Base-by-base conservation (phyloP, 2,797 vertebrate genomes). In the Phoxinus dragarum region DNA sequence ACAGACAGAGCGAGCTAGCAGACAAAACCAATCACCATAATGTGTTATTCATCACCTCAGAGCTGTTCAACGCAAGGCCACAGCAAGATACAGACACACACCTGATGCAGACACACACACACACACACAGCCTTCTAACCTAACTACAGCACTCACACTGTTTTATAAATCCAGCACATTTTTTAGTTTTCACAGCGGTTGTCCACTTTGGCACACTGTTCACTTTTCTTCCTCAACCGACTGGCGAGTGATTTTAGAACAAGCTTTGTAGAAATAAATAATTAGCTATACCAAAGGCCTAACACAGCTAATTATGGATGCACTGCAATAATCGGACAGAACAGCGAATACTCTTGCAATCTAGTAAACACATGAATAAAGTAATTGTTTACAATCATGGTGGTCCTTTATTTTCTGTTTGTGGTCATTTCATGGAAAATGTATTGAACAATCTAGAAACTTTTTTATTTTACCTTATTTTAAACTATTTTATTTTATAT, bases 31-130 rank as follows among this genome's bases (percentile, higher is more conserved):
- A 90, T 89, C 88, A 86, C 84, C 61, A 69, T 90, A 88, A 89
- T 89, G 88, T 42, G 85, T 87, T 88, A 89, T 89, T 90, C 88
- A 89, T 90, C 86, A 87, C 75, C 80, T 85, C 73, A 49, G 73
- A 86, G 78, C 80, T 80, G 68, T 42, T 82, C 49, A 40, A 64
- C 36, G 2, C 56, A 72, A 49, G 16, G 66, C 77, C 73, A 67
- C 72, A 84, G 73, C 66, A 42, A 52, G 47, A 79, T 16, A 64
- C 49, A 42, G 44, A 59, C 64, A 68, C 75, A 81, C 64, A 78
- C 69, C 44, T 69, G 42, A 80, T 52, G 84, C 77, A 84, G 31
- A 56, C 61, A 67, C 74, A 81, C 69, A 73, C 68, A 84, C 23
- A 72, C 56, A 74, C 66, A 68, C 76, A 16, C 23, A 12, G 38